These are phyloP conservation scores for Macrochelys suwanniensis DNA, from an alignment of 2,797 vertebrate species.

Conservation along the genomic window DNA sequence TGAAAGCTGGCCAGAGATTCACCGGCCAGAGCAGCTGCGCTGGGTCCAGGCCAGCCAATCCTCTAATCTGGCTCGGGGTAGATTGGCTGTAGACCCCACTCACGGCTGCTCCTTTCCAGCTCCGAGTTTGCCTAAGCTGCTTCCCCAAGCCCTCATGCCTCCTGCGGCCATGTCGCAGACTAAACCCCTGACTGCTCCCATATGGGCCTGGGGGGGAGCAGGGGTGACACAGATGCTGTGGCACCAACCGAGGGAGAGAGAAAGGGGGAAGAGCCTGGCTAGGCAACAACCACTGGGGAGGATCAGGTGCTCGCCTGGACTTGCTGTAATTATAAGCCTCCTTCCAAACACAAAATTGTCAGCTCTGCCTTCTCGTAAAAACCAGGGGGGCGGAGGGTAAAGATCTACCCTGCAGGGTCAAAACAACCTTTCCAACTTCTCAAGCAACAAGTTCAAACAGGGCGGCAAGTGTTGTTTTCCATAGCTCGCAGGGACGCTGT, in stretches of 20 bases:
- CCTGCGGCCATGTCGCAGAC: neutral
- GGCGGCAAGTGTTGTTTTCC: constrained; percentile 47
- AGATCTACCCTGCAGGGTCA: constrained; percentile 60
- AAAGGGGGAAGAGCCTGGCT: neutral
- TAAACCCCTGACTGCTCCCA: neutral
- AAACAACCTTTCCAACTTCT: constrained; percentile 67
- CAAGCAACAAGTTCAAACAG: constrained; percentile 64
- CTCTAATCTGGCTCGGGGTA: neutral
- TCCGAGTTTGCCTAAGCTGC: neutral
- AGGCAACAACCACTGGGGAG: constrained; percentile 2
- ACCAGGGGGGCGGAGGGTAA: constrained; percentile 45
- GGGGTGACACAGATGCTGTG: neutral
- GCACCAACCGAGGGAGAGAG: rapidly evolving
- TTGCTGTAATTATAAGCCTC: constrained; percentile 39
- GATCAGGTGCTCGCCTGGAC: neutral
- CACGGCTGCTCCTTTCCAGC: constrained; percentile 21
- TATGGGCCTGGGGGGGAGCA: neutral
- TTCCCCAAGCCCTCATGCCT: neutral
- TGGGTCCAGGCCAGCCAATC: constrained; percentile 5
- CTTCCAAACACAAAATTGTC: constrained; percentile 27
- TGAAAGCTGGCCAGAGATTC: neutral
- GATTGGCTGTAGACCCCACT: neutral
- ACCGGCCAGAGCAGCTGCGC: constrained; percentile 41
- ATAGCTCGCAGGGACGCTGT: constrained; percentile 36
- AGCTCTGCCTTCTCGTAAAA: constrained; percentile 37